A percentile compares a stretch with the other conserved stretches of the same genome.
These are phyloP conservation scores for Spisula solida DNA, from an alignment of 2,888 invertebrate genomes.

Conservation along the genomic window DNA sequence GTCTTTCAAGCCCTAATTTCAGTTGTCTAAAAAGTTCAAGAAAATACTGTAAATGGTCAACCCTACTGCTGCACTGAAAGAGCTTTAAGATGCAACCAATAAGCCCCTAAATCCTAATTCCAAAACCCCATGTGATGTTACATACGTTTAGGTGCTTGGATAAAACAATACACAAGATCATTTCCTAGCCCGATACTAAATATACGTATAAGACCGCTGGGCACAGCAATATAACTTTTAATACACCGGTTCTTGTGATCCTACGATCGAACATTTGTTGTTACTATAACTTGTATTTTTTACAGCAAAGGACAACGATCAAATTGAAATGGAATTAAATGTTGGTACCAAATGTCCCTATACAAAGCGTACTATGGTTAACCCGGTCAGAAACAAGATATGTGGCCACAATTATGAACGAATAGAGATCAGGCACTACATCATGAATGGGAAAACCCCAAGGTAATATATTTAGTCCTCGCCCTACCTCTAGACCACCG, in stretches of 20 bases:
- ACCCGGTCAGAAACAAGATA: background rate
- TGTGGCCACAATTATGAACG: constrained; percentile 18
- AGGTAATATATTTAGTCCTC: no score
- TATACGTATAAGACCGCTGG: background rate
- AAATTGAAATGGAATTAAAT: background rate
- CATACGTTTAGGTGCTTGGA: background rate
- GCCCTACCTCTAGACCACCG: no score
- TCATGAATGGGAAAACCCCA: background rate
- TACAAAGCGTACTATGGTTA: background rate
- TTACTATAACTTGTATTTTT: background rate
- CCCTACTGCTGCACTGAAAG: no score
- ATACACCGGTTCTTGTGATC: no score
- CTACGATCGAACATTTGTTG: background rate
- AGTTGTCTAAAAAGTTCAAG: no score
- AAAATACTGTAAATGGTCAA: no score
- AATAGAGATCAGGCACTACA: background rate
- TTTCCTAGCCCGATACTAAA: background rate
- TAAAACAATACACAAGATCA: background rate
- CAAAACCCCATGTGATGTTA: background rate
- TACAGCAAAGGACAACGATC: background rate
- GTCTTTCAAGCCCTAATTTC: no score
- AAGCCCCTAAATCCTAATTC: background rate
- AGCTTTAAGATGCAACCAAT: no score
- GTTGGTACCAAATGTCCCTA: background rate
- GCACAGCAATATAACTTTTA: background rate